Base-by-base conservation (phyloP, 2,888 invertebrate genomes). In the Pimpla rufipes region DNA sequence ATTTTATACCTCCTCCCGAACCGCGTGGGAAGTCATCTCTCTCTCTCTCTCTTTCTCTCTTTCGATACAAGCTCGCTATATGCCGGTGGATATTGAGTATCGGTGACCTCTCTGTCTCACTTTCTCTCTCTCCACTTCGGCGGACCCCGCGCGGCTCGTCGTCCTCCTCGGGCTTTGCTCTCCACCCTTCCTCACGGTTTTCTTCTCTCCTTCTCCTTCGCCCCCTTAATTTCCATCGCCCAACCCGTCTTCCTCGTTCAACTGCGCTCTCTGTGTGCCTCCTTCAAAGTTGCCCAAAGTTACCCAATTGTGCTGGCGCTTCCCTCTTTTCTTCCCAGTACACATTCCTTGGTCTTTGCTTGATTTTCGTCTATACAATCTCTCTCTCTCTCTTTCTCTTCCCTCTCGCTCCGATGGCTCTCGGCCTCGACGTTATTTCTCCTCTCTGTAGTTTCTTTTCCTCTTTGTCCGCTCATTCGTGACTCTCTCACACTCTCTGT, bases 81-180 rank as follows among this genome's bases (percentile, higher is more conserved):
- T 85, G 83, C 84, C 76, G 81, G 84, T 84, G 80, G 86, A 83
- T 83, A 85, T 84, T 77, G 82, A 83, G 86, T 89, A 89, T 87
- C 83, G 85, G 86, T 78, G 88, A 86, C 85, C 83, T 21, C 37
- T 64, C 55, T 64, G 35, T 16, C 64, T 62, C 55, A 16, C 40
- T 40, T 29, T 29, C 29, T 29, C 29, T 3, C 29, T 29, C 29
- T n/a, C n/a, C n/a, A n/a, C n/a, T n/a, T n/a, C n/a, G n/a, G n/a
- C n/a, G n/a, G n/a, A n/a, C n/a, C n/a, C n/a, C n/a, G n/a, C n/a
- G n/a, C n/a, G n/a, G n/a, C n/a, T n/a, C n/a, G n/a, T n/a, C n/a
- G n/a, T n/a, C 35, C 42, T 11, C 13, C 7, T 8, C 42, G 42
- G 8, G 6, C 11, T 1, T 8, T 50, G 4, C 4, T 2, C n/a